A percentile compares a stretch with the other conserved stretches of the same genome.
phyloP scores from a whole-genome alignment of 1,140 invertebrate species.

The Drosophila ambigua region DNA sequence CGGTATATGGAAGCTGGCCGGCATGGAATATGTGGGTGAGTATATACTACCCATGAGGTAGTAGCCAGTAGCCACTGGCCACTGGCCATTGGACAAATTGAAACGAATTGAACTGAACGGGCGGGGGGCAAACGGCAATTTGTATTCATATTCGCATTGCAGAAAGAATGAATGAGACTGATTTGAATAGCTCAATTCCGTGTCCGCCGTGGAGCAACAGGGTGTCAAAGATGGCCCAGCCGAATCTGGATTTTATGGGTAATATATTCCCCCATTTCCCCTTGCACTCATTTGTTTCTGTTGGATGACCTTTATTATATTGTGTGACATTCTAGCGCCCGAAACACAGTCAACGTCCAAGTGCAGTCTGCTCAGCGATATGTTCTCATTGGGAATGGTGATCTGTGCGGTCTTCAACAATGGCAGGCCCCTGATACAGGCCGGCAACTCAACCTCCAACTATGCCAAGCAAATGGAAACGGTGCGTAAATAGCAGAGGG shows the following conservation, averaged over 20 bases:
- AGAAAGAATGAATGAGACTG: constrained; percentile 89
- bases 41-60: constrained; percentile 29
- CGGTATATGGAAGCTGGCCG: constrained; percentile 98
- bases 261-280: constrained; percentile 67
- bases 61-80: not conserved
- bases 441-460: constrained; percentile 93
- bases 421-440: constrained; percentile 93
- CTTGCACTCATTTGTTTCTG: not conserved
- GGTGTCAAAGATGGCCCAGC: constrained; percentile 95
- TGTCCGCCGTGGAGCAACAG: constrained; percentile 94
- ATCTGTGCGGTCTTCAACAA: constrained; percentile 96
- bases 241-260: constrained; percentile 96
- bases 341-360: constrained; percentile 93
- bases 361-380: constrained; percentile 94
- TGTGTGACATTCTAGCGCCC: constrained; percentile 86
- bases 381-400: constrained; percentile 97
- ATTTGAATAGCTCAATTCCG: constrained; percentile 88
- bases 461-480: constrained; percentile 96
- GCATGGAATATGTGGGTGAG: constrained; percentile 96
- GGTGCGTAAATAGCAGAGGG: constrained; percentile 87
- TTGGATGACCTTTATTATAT: not conserved
- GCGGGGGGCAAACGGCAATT: constrained; percentile 23
- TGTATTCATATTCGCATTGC: constrained; percentile 70
- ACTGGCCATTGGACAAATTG: constrained; percentile 39
- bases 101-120: constrained; percentile 54